Conservation (phyloP, 2,113 vertebrate genomes). For the Mastomys coucha region DNA sequence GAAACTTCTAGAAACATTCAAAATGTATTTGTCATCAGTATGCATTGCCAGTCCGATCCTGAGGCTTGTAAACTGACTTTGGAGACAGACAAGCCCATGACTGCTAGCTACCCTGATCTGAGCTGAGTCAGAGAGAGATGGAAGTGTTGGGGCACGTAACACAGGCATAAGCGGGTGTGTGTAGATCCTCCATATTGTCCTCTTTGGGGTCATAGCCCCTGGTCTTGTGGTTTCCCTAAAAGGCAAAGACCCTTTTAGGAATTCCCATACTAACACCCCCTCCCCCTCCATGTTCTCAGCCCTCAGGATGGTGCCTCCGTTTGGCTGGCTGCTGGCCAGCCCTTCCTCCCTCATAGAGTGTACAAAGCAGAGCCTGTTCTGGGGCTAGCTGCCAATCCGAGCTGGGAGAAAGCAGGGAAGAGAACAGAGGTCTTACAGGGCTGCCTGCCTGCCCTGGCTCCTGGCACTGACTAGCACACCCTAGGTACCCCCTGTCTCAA, state of each 20-base stretch:
- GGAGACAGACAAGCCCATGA: neutral
- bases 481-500: neutral
- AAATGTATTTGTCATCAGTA: neutral
- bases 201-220: neutral
- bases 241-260: neutral
- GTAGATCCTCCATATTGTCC: neutral
- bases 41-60: neutral
- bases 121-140: neutral
- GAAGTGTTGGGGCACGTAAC: neutral
- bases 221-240: neutral
- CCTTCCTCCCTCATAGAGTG: neutral
- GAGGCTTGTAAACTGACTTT: neutral
- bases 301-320: neutral
- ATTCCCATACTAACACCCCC: neutral
- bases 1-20: conserved; percentile 32
- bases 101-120: neutral
- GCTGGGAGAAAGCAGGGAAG: neutral
- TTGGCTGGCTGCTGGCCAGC: neutral
- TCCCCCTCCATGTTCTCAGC: neutral
- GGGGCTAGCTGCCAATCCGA: neutral
- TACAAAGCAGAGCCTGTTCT: conserved; percentile 53
- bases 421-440: neutral
- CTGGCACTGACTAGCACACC: conserved; percentile 15
- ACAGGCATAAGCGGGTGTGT: neutral
- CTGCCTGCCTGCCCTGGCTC: neutral